phyloP scores from a whole-genome alignment of 2,888 invertebrate genomes.

The Diadromus collaris region DNA sequence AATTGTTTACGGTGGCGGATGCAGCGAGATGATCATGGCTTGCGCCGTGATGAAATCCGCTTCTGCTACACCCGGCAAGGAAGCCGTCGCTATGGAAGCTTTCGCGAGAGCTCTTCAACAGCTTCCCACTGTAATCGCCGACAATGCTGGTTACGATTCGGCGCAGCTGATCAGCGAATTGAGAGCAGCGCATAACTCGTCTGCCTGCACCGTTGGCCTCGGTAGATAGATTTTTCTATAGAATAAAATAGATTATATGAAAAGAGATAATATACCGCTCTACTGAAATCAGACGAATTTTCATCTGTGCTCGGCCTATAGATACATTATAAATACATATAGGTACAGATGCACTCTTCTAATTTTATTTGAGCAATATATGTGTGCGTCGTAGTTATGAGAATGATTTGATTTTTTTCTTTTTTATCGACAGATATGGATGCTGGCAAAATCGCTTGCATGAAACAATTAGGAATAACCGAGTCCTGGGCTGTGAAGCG shows the following conservation, averaged over 20 bases:
- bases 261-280: not conserved
- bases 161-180: constrained; percentile 96
- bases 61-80: constrained; percentile 96
- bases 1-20: constrained; percentile 95
- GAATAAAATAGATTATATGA: not conserved
- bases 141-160: constrained; percentile 99
- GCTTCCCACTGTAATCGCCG: constrained; percentile 97
- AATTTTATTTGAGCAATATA: not conserved
- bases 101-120: constrained; percentile 94
- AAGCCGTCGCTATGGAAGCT: constrained; percentile 98
- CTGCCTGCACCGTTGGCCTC: constrained; percentile 86
- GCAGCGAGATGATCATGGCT: constrained; percentile 98
- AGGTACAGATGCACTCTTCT: not conserved
- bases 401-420: not conserved
- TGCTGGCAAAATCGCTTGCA: constrained; percentile 92
- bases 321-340: no score
- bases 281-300: not conserved
- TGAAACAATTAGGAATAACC: constrained; percentile 95
- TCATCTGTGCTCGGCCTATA: not conserved
- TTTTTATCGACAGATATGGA: constrained; percentile 88
- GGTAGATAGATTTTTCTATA: constrained; percentile 81
- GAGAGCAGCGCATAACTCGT: constrained; percentile 94
- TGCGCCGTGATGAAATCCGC: constrained; percentile 93
- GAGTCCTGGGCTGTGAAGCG: constrained; percentile 99
- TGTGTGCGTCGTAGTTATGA: constrained; percentile 64